Percentiles rank a stretch among this genome's conserved stretches.
phyloP scores from a whole-genome alignment of 1,140 invertebrate species.

The Carcinoscorpius rotundicauda region DNA sequence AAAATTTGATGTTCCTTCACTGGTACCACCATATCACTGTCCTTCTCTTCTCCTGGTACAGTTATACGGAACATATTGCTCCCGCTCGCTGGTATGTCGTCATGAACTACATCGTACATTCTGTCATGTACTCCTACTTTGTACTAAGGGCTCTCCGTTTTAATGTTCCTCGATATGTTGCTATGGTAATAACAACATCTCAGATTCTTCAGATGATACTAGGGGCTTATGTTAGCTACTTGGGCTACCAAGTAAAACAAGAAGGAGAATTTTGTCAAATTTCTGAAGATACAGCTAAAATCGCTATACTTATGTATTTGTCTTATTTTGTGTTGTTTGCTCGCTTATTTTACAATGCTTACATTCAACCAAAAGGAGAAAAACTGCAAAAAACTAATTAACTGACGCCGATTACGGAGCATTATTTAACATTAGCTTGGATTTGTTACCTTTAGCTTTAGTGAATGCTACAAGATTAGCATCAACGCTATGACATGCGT shows the following conservation, averaged over 20 bases:
- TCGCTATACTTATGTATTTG: conserved; percentile 35
- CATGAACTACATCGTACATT: conserved; percentile 98
- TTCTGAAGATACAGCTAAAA: conserved; percentile 33
- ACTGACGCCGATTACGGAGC: no score
- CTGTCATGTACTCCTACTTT: conserved; percentile 97
- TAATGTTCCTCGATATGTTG: conserved; percentile 61
- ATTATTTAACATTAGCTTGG: no score
- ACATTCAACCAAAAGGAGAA: conserved; percentile 50
- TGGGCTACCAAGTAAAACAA: conserved; percentile 45
- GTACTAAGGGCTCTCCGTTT: conserved; percentile 77
- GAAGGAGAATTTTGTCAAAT: conserved; percentile 32
- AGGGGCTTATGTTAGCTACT: conserved; percentile 80
- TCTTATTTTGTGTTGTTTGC: conserved; percentile 84
- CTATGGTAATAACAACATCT: conserved; percentile 83
- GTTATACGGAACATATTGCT: conserved; percentile 91
- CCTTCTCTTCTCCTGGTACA: conserved; percentile 93
- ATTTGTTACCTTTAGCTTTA: no score
- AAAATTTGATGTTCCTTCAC: conserved; percentile 94
- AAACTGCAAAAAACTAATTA: no score
- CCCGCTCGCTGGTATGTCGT: conserved; percentile 95
- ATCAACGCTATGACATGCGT: no score
- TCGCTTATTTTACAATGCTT: conserved; percentile 78
- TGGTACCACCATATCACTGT: conserved; percentile 63
- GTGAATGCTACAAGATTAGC: no score
- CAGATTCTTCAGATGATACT: conserved; percentile 93